These are phyloP conservation scores for Onychostoma macrolepis DNA, from an alignment of 2,113 vertebrate species.

Conservation along the genomic window DNA sequence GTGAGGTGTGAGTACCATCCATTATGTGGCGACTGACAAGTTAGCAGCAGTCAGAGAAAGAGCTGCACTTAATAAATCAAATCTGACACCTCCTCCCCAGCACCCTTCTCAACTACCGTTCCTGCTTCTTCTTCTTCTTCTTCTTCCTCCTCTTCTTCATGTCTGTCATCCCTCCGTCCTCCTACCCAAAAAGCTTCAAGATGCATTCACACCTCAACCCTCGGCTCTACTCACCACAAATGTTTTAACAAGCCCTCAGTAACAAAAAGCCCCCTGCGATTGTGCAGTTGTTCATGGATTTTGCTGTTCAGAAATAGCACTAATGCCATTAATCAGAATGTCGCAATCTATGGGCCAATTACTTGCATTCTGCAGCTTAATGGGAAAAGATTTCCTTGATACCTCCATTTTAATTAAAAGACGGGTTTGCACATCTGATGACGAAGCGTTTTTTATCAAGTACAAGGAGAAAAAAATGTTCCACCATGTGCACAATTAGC, in stretches of 20 bases:
- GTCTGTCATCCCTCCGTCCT: conserved; percentile 6
- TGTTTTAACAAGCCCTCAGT: not conserved
- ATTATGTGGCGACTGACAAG: conserved; percentile 87
- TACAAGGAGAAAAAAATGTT: conserved; percentile 43
- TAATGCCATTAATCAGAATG: conserved; percentile 58
- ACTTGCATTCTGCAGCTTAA: conserved; percentile 58
- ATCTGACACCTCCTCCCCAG: conserved; percentile 88
- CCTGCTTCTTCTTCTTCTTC: conserved; percentile 68
- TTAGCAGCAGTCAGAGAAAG: conserved; percentile 80
- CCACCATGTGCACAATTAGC: conserved; percentile 67
- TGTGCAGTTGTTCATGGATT: conserved; percentile 19
- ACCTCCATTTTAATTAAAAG: conserved; percentile 67
- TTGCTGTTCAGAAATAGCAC: conserved; percentile 42
- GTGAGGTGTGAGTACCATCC: conserved; percentile 85
- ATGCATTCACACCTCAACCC: conserved; percentile 5
- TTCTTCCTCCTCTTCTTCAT: conserved; percentile 61
- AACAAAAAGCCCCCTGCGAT: not conserved
- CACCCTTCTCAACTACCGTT: conserved; percentile 83
- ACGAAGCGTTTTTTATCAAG: conserved; percentile 57
- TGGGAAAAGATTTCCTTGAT: conserved; percentile 61
- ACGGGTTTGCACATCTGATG: conserved; percentile 56
- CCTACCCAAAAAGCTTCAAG: conserved; percentile 39
- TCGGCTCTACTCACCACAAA: not conserved
- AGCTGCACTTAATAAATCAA: conserved; percentile 96
- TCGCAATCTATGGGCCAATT: conserved; percentile 57